Evolutionary conservation across 2,797 vertebrate genomes (phyloP), one percentile per base, ranked within the genome.

Genomic region (Gallinago solitaria): DNA sequence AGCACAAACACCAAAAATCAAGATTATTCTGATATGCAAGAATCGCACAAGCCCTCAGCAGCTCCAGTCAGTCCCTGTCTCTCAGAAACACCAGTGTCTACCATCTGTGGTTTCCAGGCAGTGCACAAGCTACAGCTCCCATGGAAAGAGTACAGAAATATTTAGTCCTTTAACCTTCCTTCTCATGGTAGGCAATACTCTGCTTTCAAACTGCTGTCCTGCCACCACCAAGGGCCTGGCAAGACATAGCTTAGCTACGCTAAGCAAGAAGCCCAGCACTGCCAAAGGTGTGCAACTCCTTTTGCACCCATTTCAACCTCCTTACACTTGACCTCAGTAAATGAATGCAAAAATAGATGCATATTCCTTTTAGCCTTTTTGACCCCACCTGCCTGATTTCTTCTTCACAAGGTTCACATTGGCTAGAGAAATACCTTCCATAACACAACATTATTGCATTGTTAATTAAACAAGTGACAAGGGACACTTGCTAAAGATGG

Each of bases 111-210:
- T 14, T 63, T 61, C 43, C 84, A 50, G 41, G 23, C 28, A 87
- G 50, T 0, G 0, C 28, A 59, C 71, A 43, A 68, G 19, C 9
- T 23, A 32, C 30, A 61, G 54, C 21, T 54, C 70, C 45, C 56
- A 82, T 32, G 64, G 27, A 41, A 70, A 33, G 47, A 23, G 21
- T 9, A 59, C 1, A 5, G 35, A 73, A 32, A 37, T 8, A 18
- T 10, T 61, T 25, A 65, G 21, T 32, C 16, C 32, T 64, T n/a
- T 41, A 50, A 6, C 9, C 25, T 41, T 37, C 12, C 60, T 47
- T 33, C 59, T 32, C 5, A 1, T 15, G 24, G 19, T 64, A 79
- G 21, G 73, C 28, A 70, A 51, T 3, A 67, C 24, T 77, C 25
- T 39, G 33, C 16, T 47, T 74, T 67, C 60, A 80, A 60, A 39